Conservation (phyloP, 2,797 vertebrate species). For the Sebastes goodei region DNA sequence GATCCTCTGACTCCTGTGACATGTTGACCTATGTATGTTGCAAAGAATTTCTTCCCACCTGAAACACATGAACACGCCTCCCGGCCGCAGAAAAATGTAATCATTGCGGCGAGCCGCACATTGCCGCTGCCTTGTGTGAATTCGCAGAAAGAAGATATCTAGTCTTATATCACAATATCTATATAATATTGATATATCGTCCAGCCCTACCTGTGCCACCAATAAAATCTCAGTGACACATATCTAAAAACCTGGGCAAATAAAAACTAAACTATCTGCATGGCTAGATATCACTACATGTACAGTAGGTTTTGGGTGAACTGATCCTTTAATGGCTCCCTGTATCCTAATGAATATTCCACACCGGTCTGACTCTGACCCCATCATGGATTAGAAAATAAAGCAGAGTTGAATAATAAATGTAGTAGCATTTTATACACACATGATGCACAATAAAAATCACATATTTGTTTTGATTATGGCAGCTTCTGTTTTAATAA, state of each 20-base stretch:
- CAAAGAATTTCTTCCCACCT: too few relatives aligned
- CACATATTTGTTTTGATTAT: neutral
- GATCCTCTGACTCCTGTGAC: too few relatives aligned
- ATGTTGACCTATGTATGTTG: too few relatives aligned
- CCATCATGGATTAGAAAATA: neutral
- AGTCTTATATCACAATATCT: too few relatives aligned
- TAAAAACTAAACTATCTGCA: neutral
- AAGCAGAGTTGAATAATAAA: neutral
- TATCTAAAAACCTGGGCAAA: neutral
- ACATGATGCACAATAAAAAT: neutral
- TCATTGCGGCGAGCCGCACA: too few relatives aligned
- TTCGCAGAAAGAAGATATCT: too few relatives aligned
- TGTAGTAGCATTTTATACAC: neutral
- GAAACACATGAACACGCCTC: too few relatives aligned
- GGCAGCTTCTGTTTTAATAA: neutral
- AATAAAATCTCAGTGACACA: neutral
- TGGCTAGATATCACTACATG: neutral
- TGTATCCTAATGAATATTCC: neutral
- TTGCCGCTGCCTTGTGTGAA: too few relatives aligned
- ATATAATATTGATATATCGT: too few relatives aligned
- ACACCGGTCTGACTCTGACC: neutral
- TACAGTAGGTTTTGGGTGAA: neutral
- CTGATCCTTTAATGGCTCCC: neutral
- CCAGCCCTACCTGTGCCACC: neutral
- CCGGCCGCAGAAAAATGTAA: too few relatives aligned